A percentile compares a stretch with the other conserved stretches of the same genome.
Evolutionary conservation across 53 echinoderm and acorn worm species (phyloP).

Genomic region (Paracentrotus lividus): DNA sequence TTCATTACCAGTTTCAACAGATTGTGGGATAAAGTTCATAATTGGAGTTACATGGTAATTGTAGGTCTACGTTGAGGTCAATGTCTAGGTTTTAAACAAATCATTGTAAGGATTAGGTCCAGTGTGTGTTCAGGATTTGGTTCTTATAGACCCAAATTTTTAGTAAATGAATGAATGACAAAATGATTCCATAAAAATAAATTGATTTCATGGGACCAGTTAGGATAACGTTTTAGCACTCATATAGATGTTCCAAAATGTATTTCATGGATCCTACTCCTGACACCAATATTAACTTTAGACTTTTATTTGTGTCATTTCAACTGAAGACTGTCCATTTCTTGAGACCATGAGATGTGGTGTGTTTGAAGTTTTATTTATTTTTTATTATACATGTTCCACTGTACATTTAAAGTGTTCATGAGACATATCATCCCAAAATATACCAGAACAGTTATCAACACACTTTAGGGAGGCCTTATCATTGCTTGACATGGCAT

Average conservation of each 20-base stretch:
- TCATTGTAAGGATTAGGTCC: too few relatives aligned
- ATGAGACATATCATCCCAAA: too few relatives aligned
- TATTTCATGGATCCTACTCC: background rate
- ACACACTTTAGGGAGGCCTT: too few relatives aligned
- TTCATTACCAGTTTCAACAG: constrained; percentile 80
- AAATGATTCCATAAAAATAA: too few relatives aligned
- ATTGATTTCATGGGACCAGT: background rate
- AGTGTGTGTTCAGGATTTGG: too few relatives aligned
- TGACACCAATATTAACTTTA: background rate
- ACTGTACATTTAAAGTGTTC: too few relatives aligned
- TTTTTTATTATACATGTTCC: background rate
- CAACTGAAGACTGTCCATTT: background rate
- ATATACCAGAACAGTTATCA: too few relatives aligned
- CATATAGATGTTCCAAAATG: background rate
- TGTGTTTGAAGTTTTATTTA: background rate
- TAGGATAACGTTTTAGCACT: background rate
- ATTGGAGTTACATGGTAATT: constrained; percentile 81
- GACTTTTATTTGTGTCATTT: background rate
- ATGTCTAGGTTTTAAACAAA: too few relatives aligned
- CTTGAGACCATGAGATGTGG: background rate
- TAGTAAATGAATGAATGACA: too few relatives aligned
- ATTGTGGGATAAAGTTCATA: constrained; percentile 91
- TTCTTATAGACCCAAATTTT: too few relatives aligned
- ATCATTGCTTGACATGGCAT: too few relatives aligned
- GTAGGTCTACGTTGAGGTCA: too few relatives aligned